Evolutionary conservation across 2,797 vertebrate species (phyloP).

Genomic region (Halcyon smyrnensis): DNA sequence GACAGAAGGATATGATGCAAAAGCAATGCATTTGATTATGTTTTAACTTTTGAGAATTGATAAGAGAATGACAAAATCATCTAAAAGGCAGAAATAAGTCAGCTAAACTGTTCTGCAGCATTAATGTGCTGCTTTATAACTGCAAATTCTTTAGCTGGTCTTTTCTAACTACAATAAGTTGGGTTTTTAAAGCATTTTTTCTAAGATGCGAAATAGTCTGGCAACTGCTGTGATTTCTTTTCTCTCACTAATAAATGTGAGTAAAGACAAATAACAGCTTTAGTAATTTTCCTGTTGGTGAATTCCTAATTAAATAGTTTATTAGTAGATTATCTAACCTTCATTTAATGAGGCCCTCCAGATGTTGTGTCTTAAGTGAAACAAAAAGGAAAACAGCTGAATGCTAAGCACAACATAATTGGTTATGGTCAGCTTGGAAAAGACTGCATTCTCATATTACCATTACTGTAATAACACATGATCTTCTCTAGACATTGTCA

Average conservation of each 20-base stretch:
- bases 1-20: neutral
- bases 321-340: conserved; percentile 40
- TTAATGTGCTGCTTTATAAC: neutral
- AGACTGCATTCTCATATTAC: conserved; percentile 12
- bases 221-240: neutral
- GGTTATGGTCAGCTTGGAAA: conserved; percentile 30
- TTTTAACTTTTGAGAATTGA: neutral
- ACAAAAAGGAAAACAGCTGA: conserved; percentile 55
- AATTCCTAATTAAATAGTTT: conserved; percentile 51
- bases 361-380: conserved; percentile 50
- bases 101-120: neutral
- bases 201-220: neutral
- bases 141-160: neutral
- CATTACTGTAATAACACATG: neutral
- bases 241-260: neutral
- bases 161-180: neutral
- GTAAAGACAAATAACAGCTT: conserved; percentile 23
- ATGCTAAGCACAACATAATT: conserved; percentile 25
- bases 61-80: neutral
- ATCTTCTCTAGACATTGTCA: conserved; percentile 5
- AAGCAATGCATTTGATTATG: neutral
- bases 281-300: neutral
- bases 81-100: neutral
- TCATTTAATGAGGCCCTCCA: conserved; percentile 51
- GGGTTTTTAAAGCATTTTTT: neutral